Evolutionary conservation across 2,113 vertebrate species (phyloP), one percentile per base, ranked within the genome.

Genomic region (Engystomops pustulosus): DNA sequence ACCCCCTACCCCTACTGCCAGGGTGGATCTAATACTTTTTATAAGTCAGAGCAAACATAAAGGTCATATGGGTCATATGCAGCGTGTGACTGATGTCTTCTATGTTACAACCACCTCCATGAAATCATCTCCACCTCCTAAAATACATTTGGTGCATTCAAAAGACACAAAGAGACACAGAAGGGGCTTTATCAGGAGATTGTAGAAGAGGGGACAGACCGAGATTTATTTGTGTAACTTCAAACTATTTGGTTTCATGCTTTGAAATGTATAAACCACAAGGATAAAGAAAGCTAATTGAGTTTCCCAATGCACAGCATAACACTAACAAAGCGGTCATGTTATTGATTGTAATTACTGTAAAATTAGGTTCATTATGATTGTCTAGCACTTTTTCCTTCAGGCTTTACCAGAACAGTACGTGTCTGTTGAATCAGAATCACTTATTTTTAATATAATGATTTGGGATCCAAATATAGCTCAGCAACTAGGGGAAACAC

Each of bases 221-320:
- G 47, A 41, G 5, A 81, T 81, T 58, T 81, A 30, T 47, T 58
- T 71, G 36, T 71, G 55, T 15, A 55, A 68, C 55, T 12, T 55
- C 47, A 70, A 83, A 74, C 69, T 20, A 27, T 75, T 83, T 47
- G 70, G 69, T 83, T 74, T 74, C 70, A 74, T 62, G 70, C 70
- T 74, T 58, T 75, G 17, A 74, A 71, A 83, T 49, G 25, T n/a
- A 51, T 41, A 60, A 75, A 83, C 81, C 81, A 49, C 69, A 83
- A 25, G 53, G 53, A 62, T 62, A 25, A 45, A 60, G 45, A 15
- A n/a, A 36, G 4, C 23, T 75, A 83, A 75, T 65, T 30, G 38
- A 62, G 38, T 34, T 83, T 65, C 45, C 69, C 51, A 65, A 45
- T 14, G 15, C 38, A 83, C 12, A 18, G 23, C 53, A 23, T 83